Evolutionary conservation across 2,888 invertebrate species (phyloP).

Genomic region (Ellobium chinense): DNA sequence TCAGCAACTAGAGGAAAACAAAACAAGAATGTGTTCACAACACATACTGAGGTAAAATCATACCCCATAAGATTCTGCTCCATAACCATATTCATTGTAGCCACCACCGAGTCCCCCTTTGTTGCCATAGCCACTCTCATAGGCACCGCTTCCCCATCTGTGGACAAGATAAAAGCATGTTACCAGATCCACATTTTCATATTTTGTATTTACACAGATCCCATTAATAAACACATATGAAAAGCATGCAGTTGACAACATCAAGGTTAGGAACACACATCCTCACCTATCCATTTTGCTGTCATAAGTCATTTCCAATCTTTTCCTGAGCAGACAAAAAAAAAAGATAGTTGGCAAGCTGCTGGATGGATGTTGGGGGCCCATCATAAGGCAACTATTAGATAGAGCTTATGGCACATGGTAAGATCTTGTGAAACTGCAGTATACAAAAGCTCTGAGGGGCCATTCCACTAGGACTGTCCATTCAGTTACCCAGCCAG

Average conservation of each 20-base stretch:
- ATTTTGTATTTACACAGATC: not conserved
- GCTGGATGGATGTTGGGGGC: no score
- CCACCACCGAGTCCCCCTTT: conserved; percentile 36
- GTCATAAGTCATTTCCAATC: conserved; percentile 22
- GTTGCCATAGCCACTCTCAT: conserved; percentile 51
- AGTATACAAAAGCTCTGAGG: no score
- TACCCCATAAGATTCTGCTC: conserved; percentile 34
- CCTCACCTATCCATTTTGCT: conserved; percentile 34
- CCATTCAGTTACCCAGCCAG: no score
- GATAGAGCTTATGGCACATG: no score
- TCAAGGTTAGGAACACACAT: not conserved
- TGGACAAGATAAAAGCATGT: not conserved
- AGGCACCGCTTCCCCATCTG: conserved; percentile 46
- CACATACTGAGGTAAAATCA: not conserved
- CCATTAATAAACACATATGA: not conserved
- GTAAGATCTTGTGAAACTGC: no score
- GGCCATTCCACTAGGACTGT: no score
- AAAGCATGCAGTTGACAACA: not conserved
- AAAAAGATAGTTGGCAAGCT: no score
- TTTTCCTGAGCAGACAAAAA: conserved; percentile 26
- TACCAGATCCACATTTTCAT: no score
- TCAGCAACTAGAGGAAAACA: not conserved
- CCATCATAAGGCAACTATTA: no score
- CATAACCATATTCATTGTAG: conserved; percentile 56
- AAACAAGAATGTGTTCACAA: not conserved